phyloP scores from a whole-genome alignment of 2,888 invertebrate genomes.

The Idaea straminata region DNA sequence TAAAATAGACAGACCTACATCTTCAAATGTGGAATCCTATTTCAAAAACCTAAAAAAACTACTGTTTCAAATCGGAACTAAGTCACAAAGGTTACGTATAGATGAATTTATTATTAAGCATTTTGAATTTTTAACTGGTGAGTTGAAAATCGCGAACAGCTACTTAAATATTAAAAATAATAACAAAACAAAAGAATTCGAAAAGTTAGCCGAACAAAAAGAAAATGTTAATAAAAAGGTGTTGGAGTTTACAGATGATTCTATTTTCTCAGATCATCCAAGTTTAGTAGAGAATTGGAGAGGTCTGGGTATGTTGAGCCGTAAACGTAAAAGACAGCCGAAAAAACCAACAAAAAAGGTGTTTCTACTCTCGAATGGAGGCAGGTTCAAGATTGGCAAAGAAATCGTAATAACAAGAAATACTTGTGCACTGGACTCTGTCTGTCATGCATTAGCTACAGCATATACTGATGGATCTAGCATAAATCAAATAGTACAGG shows the following conservation, averaged over 20 bases:
- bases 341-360: background rate
- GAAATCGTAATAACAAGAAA: no score
- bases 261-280: constrained; percentile 14
- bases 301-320: constrained; percentile 7
- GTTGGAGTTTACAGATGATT: constrained; percentile 14
- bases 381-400: constrained; percentile 9
- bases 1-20: constrained; percentile 16
- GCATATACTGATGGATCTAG: constrained; percentile 17
- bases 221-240: constrained; percentile 11
- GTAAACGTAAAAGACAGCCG: no score
- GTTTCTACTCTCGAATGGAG: constrained; percentile 14
- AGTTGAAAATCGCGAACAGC: no score
- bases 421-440: constrained; percentile 5
- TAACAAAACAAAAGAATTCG: no score
- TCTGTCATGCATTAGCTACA: constrained; percentile 14
- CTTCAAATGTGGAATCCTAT: constrained; percentile 17
- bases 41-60: constrained; percentile 14
- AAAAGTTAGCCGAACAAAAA: no score
- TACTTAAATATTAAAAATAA: no score
- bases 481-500: constrained; percentile 9
- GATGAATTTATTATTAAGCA: no score
- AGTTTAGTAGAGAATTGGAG: constrained; percentile 13
- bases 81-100: constrained; percentile 9
- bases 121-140: no score
- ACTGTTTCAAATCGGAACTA: constrained; percentile 13